Conservation (phyloP, 2,797 vertebrate genomes). For the Megalops cyprinoides region DNA sequence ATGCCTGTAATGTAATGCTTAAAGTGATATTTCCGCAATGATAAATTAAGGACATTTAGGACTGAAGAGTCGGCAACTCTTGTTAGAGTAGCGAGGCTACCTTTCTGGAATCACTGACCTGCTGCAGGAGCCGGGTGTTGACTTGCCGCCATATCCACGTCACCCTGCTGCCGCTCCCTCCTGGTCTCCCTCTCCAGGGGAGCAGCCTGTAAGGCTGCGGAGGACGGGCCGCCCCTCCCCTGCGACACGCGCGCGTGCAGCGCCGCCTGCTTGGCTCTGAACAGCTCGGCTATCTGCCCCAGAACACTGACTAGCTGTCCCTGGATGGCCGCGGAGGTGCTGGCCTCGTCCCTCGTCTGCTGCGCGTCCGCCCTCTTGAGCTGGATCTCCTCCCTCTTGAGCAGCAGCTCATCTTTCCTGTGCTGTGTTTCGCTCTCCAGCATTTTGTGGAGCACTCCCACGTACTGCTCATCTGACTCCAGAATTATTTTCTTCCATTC, state of each 20-base stretch:
- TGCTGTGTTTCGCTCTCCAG: not conserved
- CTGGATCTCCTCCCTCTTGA: constrained; percentile 10
- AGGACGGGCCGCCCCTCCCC: not conserved
- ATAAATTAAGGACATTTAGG: too few relatives aligned
- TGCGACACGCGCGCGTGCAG: not conserved
- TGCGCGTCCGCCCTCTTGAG: not conserved
- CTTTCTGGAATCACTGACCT: not conserved
- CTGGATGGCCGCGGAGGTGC: not conserved
- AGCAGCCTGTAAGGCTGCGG: not conserved
- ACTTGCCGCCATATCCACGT: not conserved
- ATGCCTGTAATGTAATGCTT: too few relatives aligned
- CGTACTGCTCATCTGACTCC: not conserved
- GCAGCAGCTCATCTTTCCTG: not conserved
- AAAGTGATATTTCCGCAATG: too few relatives aligned
- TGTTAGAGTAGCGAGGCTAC: not conserved
- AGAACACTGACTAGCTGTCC: constrained; percentile 1
- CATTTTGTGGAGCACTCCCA: constrained; percentile 5
- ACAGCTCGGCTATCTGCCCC: not conserved
- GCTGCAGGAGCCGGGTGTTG: not conserved
- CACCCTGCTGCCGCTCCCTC: not conserved
- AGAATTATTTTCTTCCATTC: constrained; percentile 8
- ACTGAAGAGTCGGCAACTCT: not conserved
- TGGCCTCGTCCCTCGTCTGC: not conserved
- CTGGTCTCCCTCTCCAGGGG: not conserved
- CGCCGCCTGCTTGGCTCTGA: not conserved